phyloP scores from a whole-genome alignment of 2,113 vertebrate species.

The Chloebia gouldiae region DNA sequence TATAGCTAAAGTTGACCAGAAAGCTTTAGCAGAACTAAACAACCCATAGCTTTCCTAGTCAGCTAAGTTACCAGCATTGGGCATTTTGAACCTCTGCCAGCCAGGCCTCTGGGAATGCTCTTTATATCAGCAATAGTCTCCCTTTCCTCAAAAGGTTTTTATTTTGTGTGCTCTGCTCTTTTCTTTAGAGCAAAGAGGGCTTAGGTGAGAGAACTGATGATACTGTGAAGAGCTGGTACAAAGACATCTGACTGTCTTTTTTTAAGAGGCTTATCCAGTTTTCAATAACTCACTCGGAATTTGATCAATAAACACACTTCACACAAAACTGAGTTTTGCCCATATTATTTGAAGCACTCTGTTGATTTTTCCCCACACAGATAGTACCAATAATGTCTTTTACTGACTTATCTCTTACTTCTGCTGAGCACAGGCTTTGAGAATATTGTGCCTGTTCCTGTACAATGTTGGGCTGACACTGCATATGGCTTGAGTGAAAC shows the following conservation, averaged over 20 bases:
- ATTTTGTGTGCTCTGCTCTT: background rate
- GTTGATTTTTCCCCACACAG: background rate
- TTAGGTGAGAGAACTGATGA: background rate
- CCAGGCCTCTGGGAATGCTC: background rate
- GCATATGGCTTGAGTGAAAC: background rate
- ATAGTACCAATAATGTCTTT: background rate
- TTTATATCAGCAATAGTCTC: background rate
- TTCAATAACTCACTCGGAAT: background rate
- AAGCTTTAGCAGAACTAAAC: background rate
- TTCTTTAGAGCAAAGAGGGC: background rate
- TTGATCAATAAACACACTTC: slow-evolving; percentile 1
- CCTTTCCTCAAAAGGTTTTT: background rate
- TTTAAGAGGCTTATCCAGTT: slow-evolving; percentile 10
- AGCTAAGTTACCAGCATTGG: background rate
- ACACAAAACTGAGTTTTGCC: background rate
- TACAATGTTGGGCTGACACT: background rate
- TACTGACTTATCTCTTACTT: background rate
- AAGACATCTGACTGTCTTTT: background rate
- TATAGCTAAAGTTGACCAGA: background rate
- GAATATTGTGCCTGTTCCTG: background rate
- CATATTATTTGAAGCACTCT: background rate
- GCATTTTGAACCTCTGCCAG: background rate
- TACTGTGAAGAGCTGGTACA: background rate
- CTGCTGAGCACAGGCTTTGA: background rate
- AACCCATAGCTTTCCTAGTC: background rate